phyloP scores from a whole-genome alignment of 2,888 invertebrate genomes.

The Ceratothoa steindachneri region DNA sequence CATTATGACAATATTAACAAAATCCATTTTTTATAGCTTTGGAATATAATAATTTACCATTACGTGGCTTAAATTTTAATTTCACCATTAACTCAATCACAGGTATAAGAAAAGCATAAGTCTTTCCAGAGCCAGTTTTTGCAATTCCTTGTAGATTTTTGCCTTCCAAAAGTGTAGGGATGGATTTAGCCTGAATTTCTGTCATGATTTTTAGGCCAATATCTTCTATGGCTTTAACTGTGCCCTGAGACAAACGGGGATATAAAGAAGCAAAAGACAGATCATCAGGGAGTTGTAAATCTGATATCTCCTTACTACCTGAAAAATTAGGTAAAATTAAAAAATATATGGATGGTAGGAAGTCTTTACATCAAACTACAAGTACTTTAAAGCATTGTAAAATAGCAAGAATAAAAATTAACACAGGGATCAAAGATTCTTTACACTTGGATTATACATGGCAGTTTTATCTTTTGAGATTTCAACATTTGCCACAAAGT shows the following conservation, averaged over 20 bases:
- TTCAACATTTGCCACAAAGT: too few species aligned
- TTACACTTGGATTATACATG: too few species aligned
- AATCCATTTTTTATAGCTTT: neutral
- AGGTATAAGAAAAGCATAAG: slow-evolving; percentile 90
- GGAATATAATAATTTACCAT: neutral
- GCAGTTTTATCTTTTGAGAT: too few species aligned
- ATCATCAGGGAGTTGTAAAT: neutral
- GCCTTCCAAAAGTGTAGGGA: slow-evolving; percentile 81
- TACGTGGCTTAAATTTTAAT: neutral
- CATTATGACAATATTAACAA: neutral
- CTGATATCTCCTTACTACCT: too few species aligned
- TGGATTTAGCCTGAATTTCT: slow-evolving; percentile 82
- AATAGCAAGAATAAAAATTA: too few species aligned
- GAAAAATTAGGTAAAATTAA: too few species aligned
- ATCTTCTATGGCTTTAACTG: slow-evolving; percentile 66
- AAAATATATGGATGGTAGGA: too few species aligned
- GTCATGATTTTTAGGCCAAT: slow-evolving; percentile 96
- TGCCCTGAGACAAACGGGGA: neutral
- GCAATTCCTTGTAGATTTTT: slow-evolving; percentile 90
- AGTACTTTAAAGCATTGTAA: neutral
- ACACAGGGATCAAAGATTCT: too few species aligned
- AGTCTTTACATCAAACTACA: neutral
- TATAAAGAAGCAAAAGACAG: neutral
- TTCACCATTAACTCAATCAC: slow-evolving; percentile 76
- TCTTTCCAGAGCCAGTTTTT: slow-evolving; percentile 94